phyloP scores from a whole-genome alignment of 1,140 invertebrate genomes.

The Scaptomyza montana region DNA sequence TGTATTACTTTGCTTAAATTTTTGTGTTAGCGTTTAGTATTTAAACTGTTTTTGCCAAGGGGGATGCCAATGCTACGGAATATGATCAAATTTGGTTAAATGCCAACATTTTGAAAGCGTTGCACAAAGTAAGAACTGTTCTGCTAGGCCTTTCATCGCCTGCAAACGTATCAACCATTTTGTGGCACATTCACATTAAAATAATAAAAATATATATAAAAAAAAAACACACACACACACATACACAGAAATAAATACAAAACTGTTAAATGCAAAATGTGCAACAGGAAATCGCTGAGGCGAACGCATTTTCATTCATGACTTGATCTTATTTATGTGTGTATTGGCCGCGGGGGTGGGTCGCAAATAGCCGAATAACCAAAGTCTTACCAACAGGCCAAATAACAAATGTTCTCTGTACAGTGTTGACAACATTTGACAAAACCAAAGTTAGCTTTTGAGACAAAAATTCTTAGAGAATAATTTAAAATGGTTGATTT shows the following conservation, averaged over 20 bases:
- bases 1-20: constrained; percentile 27
- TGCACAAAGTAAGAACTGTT: constrained; percentile 28
- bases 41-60: neutral
- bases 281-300: constrained; percentile 76
- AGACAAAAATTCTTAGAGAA: too few relatives aligned
- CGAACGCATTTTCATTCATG: constrained; percentile 80
- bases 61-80: too few relatives aligned
- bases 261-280: constrained; percentile 22
- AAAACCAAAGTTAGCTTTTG: neutral
- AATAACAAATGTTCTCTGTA: neutral
- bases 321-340: constrained; percentile 77
- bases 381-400: constrained; percentile 8
- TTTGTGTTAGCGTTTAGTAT: neutral
- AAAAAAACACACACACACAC: too few relatives aligned
- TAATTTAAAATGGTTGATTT: too few relatives aligned
- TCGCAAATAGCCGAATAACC: constrained; percentile 14
- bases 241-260: neutral
- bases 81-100: constrained; percentile 1
- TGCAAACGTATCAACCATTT: constrained; percentile 53
- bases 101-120: constrained; percentile 19
- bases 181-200: constrained; percentile 29
- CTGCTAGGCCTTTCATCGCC: constrained; percentile 44
- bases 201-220: neutral
- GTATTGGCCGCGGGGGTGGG: constrained; percentile 5
- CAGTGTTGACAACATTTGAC: constrained; percentile 1